phyloP scores from a whole-genome alignment of 2,797 vertebrate genomes.

The Hylomyscus alleni region DNA sequence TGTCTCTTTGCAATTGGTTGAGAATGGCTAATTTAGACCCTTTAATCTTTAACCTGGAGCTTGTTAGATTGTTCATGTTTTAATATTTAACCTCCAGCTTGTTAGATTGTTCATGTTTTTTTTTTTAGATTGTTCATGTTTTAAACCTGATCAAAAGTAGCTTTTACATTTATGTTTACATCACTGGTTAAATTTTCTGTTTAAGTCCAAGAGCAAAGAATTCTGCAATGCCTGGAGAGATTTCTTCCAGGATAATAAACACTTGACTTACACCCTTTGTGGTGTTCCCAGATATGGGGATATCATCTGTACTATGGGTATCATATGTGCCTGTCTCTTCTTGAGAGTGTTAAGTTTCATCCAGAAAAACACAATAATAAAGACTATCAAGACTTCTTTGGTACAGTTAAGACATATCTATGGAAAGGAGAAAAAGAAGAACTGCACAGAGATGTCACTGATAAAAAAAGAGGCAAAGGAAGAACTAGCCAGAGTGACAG shows the following conservation, averaged over 20 bases:
- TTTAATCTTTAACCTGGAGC: neutral
- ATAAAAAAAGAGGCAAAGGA: neutral
- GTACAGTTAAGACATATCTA: neutral
- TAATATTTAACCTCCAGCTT: neutral
- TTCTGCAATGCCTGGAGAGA: neutral
- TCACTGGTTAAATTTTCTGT: constrained; percentile 17
- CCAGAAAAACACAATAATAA: neutral
- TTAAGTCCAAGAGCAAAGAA: neutral
- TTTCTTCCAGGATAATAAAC: neutral
- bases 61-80: neutral
- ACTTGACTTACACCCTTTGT: neutral
- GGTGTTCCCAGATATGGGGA: neutral
- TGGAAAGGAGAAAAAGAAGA: constrained; percentile 1
- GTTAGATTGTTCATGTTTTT: too few relatives aligned
- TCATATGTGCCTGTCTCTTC: neutral
- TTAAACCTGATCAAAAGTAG: neutral
- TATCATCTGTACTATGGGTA: neutral
- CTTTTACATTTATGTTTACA: neutral
- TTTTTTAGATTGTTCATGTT: neutral
- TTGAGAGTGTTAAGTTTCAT: neutral
- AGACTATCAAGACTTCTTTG: neutral
- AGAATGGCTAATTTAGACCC: neutral
- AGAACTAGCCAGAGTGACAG: constrained; percentile 10
- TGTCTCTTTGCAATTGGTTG: too few relatives aligned
- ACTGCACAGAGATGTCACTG: neutral